Evolutionary conservation across 2,113 vertebrate genomes (phyloP), one percentile per base, ranked within the genome.

Genomic region (Lipophrys pholis): DNA sequence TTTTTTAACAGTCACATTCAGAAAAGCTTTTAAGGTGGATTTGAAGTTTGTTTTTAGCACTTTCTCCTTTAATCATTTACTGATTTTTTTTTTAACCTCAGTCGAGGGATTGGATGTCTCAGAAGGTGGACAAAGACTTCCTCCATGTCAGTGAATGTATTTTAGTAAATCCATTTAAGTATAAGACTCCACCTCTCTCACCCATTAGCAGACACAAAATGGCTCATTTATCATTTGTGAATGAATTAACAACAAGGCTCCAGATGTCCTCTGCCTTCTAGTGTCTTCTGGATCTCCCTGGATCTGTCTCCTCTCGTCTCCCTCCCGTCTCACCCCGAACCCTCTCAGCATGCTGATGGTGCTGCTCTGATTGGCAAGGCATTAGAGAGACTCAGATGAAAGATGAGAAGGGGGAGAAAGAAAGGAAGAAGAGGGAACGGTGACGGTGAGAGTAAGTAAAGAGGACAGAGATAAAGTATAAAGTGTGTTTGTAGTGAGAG

Each of bases 241-340:
- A 85, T 78, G 69, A 90, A 87, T 90, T 80, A 89, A 45, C 66
- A 81, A 73, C 65, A 72, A 49, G 53, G 39, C 78, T 81, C 78
- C 81, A 85, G 71, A 86, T 87, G 82, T 89, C 85, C 79, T 83
- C 66, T 53, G 76, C 69, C 48, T 36, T 16, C 46, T 30, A 3
- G 41, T 55, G 85, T 83, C 73, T 81, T 36, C 43, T 36, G 36
- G 5, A 11, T 75, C 84, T 76, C 63, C 50, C 5, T 9, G 42
- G 68, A 73, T 73, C 63, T 8, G 52, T 72, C 78, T 77, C 8
- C 43, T 76, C 83, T 66, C 8, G 59, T 81, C 82, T 76, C 65
- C 41, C n/a, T n/a, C 65, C 73, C 54, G 67, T 77, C 71, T 78
- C 67, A 30, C 57, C 62, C 39, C 11, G 11, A 50, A 43, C 39